A percentile compares a stretch with the other conserved stretches of the same genome.
These are phyloP conservation scores for Himalopsyche anomala DNA, from an alignment of 2,888 invertebrate species.

Conservation along the genomic window DNA sequence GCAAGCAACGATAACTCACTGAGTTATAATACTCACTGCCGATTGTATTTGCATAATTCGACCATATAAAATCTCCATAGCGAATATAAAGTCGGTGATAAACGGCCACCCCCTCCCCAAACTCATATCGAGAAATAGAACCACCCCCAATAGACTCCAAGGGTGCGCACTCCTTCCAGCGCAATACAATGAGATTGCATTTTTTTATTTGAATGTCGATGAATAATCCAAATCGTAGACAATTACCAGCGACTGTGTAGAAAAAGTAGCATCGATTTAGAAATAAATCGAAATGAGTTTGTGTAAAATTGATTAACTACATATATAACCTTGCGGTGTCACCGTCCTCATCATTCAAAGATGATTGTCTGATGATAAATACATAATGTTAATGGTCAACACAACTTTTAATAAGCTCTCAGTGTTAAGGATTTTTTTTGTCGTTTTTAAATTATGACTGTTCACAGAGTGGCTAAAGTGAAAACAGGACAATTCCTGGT, in stretches of 20 bases:
- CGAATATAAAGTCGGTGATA: conserved; percentile 66
- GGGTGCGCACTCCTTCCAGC: neutral
- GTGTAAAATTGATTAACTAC: no score
- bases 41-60: conserved; percentile 66
- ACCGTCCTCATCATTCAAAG: no score
- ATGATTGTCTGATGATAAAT: no score
- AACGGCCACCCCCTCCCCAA: conserved; percentile 56
- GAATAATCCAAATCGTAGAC: conserved; percentile 19
- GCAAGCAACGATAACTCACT: conserved; percentile 61
- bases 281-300: neutral
- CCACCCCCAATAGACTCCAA: conserved; percentile 10
- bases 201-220: conserved; percentile 17
- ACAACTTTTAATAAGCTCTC: no score
- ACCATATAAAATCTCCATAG: conserved; percentile 66
- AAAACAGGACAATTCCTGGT: no score
- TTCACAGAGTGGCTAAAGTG: no score
- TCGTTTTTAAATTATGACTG: no score
- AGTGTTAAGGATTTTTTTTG: no score
- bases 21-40: conserved; percentile 65
- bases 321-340: no score
- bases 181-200: conserved; percentile 28
- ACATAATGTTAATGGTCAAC: no score
- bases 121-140: conserved; percentile 33
- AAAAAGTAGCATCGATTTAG: neutral
- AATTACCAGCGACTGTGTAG: neutral